Conservation (phyloP, 2,888 invertebrate genomes). For the Leptogaster cylindrica region DNA sequence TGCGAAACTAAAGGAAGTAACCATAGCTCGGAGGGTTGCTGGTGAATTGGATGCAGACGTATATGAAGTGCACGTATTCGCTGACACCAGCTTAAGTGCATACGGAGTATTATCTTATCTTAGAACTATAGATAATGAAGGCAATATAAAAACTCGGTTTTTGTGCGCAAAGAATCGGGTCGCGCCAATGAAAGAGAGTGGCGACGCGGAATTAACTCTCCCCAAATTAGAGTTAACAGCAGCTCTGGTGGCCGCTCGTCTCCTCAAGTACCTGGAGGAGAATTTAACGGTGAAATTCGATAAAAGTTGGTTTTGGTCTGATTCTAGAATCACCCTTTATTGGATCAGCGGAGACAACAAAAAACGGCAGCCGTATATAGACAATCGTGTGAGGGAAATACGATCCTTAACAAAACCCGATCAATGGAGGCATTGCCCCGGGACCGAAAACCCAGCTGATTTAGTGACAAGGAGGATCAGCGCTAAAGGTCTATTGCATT, state of each 20-base stretch:
- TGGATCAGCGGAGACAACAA: background rate
- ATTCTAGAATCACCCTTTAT: too few relatives aligned
- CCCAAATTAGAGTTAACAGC: background rate
- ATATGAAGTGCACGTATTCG: background rate
- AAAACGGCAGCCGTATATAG: background rate
- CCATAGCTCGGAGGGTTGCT: constrained; percentile 1
- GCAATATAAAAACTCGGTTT: background rate
- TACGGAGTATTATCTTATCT: background rate
- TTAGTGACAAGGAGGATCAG: background rate
- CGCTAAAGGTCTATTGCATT: too few relatives aligned
- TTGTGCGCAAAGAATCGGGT: background rate
- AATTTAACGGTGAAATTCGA: background rate
- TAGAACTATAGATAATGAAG: background rate
- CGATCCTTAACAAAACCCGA: background rate
- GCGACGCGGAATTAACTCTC: background rate
- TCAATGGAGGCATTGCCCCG: background rate
- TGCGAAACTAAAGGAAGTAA: constrained; percentile 1
- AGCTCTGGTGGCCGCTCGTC: background rate
- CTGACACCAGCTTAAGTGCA: background rate
- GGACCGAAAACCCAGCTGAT: background rate
- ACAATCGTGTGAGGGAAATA: background rate
- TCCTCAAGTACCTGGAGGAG: background rate
- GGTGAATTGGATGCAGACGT: background rate
- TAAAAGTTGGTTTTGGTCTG: too few relatives aligned
- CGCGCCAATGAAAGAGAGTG: background rate